Evolutionary conservation across 2,113 vertebrate genomes (phyloP), one percentile per base, ranked within the genome.

Genomic region (Buteo buteo): DNA sequence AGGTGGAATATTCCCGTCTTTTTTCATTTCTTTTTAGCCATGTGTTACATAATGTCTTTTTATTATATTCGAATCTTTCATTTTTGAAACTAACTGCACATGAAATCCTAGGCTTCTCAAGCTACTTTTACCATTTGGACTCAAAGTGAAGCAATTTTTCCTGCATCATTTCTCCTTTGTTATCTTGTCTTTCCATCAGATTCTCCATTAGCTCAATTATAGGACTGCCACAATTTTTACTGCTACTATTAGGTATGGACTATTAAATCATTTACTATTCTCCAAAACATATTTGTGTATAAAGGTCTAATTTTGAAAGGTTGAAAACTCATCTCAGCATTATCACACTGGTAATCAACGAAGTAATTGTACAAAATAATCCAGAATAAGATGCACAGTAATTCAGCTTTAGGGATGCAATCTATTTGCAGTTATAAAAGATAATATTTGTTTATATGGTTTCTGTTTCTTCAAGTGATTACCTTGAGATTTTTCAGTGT

Each of bases 101-200:
- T 95, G 92, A 97, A 97, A 95, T 77, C 42, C 77, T 90, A 58
- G 76, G 82, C 61, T 95, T 90, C 96, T 93, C 84, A 78, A 91
- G 89, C 52, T 95, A 83, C 71, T 76, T 90, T 59, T 96, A 67
- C 83, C 79, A 83, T 97, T 97, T 95, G 71, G 93, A 94, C 95
- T 93, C 82, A 95, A 97, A 97, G 93, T 5, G 32, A 95, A 97
- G 86, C 95, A 96, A 97, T 97, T 97, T 97, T 97, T 94, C n/a
- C 74, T 97, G 95, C 84, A 96, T 80, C 44, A 81, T 95, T 97
- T 97, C 82, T 93, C 81, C 66, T 97, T 97, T 97, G 78, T 95
- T 97, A 96, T 95, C 96, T 97, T 92, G 36, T 96, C 82, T 96
- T 96, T 96, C 89, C 67, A 97, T 97, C 89, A 93, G 49, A 72